Base-by-base conservation (phyloP, 2,888 invertebrate species). In the Stegophylla sp. region DNA sequence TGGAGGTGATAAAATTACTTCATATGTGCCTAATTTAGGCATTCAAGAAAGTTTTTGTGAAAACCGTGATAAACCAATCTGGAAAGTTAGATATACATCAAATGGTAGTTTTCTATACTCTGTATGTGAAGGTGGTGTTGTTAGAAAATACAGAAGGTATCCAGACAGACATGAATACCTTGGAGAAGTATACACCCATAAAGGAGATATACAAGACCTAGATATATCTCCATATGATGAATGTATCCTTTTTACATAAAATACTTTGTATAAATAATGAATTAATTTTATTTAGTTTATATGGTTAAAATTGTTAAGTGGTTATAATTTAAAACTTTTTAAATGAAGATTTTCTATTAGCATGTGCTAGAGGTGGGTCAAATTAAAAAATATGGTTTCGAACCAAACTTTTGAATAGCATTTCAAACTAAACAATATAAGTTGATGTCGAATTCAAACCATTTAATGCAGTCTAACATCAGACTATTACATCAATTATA, bases 191-290 rank as follows among this genome's bases (percentile, higher is more conserved):
- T 88, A 86, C 84, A 84, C 85, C 7, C 88, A 88, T 84, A 86
- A 86, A 83, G 86, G 86, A 13, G 88, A 88, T 83, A 87, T 88
- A 82, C 87, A 87, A 83, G 88, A 88, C 82, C 85, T 88, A 83
- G 88, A 88, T 84, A 86, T 88, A 82, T 88, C 88, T 15, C 87
- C 88, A 0, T 88, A 87, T 83, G 88, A 88, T 85, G 88, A 88
- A 85, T 88, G 88, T 88, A 88, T 87, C 87, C 87, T 87, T 87
- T 84, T 82, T 13, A 59, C n/a, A 56, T 17, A 43, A 3, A n/a
- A 7, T 75, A 4, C 41, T 53, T 23, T 10, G 12, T 10, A 48
- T 45, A 45, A 26, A 1, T n/a, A 63, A 7, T 26, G 10, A 7
- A 56, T 56, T 20, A 3, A 17, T 51, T 51, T 51, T 56, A 56